phyloP scores from a whole-genome alignment of 2,113 vertebrate genomes.

The Brachypodius melanocephalos region DNA sequence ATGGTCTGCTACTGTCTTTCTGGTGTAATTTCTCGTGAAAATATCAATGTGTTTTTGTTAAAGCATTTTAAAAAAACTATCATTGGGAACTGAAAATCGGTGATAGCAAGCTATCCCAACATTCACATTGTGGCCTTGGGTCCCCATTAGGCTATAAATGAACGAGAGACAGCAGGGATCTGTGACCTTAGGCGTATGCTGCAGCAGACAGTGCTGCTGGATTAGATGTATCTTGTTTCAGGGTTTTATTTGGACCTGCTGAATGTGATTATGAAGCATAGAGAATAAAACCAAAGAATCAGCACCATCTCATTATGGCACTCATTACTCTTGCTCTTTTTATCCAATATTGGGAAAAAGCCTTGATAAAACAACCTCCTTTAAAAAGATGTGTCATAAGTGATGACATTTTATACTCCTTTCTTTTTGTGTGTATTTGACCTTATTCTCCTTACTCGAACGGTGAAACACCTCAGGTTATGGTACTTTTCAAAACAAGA shows the following conservation, averaged over 20 bases:
- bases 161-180: neutral
- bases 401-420: neutral
- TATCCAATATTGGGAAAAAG: neutral
- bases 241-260: neutral
- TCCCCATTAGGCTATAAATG: neutral
- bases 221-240: neutral
- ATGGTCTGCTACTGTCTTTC: neutral
- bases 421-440: neutral
- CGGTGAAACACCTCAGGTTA: neutral
- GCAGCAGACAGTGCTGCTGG: neutral
- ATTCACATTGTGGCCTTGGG: neutral
- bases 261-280: neutral
- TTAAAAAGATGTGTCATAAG: neutral
- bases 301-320: neutral
- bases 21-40: neutral
- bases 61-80: neutral
- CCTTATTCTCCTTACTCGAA: neutral
- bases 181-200: neutral
- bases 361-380: fast-evolving
- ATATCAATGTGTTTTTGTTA: neutral
- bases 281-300: neutral
- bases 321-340: neutral
- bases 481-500: neutral
- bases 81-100: neutral
- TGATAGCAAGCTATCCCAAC: neutral